Evolutionary conservation across 2,797 vertebrate genomes (phyloP), one percentile per base, ranked within the genome.

Genomic region (Hylomyscus alleni): DNA sequence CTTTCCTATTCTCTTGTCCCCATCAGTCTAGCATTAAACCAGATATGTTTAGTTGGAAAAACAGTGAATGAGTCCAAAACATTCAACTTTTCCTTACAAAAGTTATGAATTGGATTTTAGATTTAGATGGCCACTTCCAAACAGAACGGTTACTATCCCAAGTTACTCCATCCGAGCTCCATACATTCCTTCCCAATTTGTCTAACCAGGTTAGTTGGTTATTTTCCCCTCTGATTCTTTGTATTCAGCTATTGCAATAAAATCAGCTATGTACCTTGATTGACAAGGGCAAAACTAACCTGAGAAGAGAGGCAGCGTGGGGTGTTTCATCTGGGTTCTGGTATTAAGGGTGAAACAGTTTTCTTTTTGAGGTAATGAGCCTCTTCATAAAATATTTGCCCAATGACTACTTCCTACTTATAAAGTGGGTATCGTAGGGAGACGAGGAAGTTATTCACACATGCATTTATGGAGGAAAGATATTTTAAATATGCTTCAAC

Each of bases 401-500:
- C 56, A 40, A 50, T 73, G 73, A 52, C 95, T 95, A 77, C 75
- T 94, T 98, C 97, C 93, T 87, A 90, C 82, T 81, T 86, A 93
- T 97, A 96, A 96, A 44, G 29, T 80, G 14, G 37, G 58, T 52
- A 91, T 84, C 96, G 40, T 86, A 54, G 85, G 82, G 72, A 94
- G 93, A 96, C 0, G 0, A 69, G 85, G 84, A 96, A 97, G 72
- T 78, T 87, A 89, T 89, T 93, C 92, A 80, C 75, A 83, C 75
- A 52, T 87, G 62, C 40, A 84, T 96, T 98, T 95, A 97, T 95
- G 89, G 92, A 97, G 92, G 96, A 97, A 97, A 98, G 95, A 94
- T 77, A 97, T 97, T 98, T 97, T 97, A 94, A 96, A 96, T 96
- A 95, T 93, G 65, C 92, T 95, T 96, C 47, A 73, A 93, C 95